Conservation (phyloP, 2,888 invertebrate genomes). For the Papilio elwesi region DNA sequence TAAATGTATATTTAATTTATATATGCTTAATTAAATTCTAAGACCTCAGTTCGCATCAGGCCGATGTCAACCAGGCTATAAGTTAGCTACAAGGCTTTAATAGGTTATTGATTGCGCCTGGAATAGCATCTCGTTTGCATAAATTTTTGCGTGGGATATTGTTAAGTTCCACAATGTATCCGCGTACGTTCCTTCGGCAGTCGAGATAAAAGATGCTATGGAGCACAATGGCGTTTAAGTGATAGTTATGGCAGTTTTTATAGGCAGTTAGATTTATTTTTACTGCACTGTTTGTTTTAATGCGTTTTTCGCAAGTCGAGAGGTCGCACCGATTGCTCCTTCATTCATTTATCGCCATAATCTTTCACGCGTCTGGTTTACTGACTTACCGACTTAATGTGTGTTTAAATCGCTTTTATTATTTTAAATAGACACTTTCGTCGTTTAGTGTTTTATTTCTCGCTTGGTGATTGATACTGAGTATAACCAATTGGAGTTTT, state of each 20-base stretch:
- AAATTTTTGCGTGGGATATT: constrained; percentile 57
- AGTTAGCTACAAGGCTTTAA: constrained; percentile 55
- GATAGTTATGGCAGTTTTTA: constrained; percentile 85
- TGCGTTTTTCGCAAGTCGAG: constrained; percentile 76
- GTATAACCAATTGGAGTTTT: constrained; percentile 2
- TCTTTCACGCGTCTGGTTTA: constrained; percentile 53
- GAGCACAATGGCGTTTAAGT: constrained; percentile 80
- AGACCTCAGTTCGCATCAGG: constrained; percentile 48
- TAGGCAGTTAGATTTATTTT: constrained; percentile 85
- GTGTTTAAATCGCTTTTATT: constrained; percentile 36
- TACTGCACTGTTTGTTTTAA: constrained; percentile 83
- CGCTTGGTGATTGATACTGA: not conserved
- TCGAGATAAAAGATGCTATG: constrained; percentile 66
- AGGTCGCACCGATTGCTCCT: constrained; percentile 72
- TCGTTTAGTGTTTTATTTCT: constrained; percentile 4
- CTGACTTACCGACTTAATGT: constrained; percentile 51
- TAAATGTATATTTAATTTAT: constrained; percentile 45
- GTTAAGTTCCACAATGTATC: constrained; percentile 63
- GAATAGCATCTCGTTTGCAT: constrained; percentile 42
- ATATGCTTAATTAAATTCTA: constrained; percentile 58
- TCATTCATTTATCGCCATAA: constrained; percentile 63
- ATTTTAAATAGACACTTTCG: constrained; percentile 22
- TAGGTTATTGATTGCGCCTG: constrained; percentile 31
- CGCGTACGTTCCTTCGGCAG: constrained; percentile 62
- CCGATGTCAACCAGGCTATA: constrained; percentile 59